Base-by-base conservation (phyloP, 2,113 vertebrate species). In the Podarcis cretensis region DNA sequence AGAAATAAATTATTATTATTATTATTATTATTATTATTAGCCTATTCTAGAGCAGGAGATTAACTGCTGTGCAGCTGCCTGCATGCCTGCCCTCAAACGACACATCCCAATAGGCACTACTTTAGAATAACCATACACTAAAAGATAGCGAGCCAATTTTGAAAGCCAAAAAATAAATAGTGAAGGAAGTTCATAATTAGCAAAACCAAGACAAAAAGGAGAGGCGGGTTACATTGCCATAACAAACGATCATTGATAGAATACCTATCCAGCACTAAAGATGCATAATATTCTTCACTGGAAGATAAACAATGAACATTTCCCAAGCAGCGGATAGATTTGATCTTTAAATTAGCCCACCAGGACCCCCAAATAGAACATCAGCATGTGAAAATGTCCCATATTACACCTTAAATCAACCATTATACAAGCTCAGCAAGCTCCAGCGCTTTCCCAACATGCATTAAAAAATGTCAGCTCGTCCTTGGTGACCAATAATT, bases 371-470 rank as follows among this genome's bases (percentile, higher is more conserved):
- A 95, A 93, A 83, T 84, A 92, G 94, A 92, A 91, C 87, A 93
- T 91, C 90, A 92, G 87, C 80, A 95, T 86, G 81, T 87, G 74
- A 91, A 93, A 95, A 86, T 1, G 74, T 77, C 89, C 90, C 87
- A 71, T 83, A 93, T 93, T 92, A 86, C 63, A 93, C 89, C 91
- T 95, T 94, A 95, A 96, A 92, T 92, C 94, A 95, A 86, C 59
- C 91, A 93, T 93, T 93, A 93, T 93, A 93, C 92, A 87, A 92
- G 90, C 93, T 96, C 93, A 95, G 94, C 94, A 96, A 95, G 94
- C 93, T 90, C 79, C 86, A 90, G 82, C 87, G 93, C 57, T 32
- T 86, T 95, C 87, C 89, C 57, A 69, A 68, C 59, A 82, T 1
- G 89, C 90, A 90, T 92, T 89, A 89, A 89, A 92, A 93, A 73